Conservation (phyloP, 2,113 vertebrate species). For the Synchiropus splendidus region DNA sequence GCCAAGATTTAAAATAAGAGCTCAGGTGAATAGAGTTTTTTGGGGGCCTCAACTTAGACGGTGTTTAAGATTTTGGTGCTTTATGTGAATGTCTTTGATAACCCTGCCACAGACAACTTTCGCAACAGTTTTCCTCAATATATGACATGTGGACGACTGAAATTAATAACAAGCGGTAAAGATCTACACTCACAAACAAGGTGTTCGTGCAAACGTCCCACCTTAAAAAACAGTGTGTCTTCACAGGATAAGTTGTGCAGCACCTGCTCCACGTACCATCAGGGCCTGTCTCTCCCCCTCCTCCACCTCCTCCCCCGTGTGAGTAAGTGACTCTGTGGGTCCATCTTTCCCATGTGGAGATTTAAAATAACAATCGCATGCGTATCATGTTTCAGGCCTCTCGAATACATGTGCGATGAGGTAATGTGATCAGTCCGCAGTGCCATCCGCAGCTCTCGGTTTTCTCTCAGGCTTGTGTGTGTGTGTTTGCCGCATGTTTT, state of each 20-base stretch:
- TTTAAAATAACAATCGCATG: constrained; percentile 74
- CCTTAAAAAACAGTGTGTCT: no score
- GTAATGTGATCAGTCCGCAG: constrained; percentile 63
- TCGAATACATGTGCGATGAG: constrained; percentile 68
- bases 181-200: no score
- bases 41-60: no score
- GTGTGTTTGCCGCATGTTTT: constrained; percentile 16
- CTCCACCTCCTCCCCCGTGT: constrained; percentile 16
- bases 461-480: constrained; percentile 13
- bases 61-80: no score
- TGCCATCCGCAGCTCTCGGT: constrained; percentile 38
- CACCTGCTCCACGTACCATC: constrained; percentile 31
- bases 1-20: no score
- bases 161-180: no score
- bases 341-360: constrained; percentile 65
- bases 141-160: no score
- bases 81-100: no score
- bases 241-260: constrained; percentile 7
- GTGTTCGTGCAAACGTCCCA: no score
- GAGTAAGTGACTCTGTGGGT: constrained; percentile 51
- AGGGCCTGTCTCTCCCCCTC: constrained; percentile 11
- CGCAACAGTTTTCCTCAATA: no score
- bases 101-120: no score
- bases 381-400: constrained; percentile 64
- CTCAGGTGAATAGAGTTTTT: no score